Percentiles rank a stretch among this genome's conserved stretches.
These are phyloP conservation scores for Mus pahari DNA, from an alignment of 2,113 vertebrate genomes.

Conservation along the genomic window DNA sequence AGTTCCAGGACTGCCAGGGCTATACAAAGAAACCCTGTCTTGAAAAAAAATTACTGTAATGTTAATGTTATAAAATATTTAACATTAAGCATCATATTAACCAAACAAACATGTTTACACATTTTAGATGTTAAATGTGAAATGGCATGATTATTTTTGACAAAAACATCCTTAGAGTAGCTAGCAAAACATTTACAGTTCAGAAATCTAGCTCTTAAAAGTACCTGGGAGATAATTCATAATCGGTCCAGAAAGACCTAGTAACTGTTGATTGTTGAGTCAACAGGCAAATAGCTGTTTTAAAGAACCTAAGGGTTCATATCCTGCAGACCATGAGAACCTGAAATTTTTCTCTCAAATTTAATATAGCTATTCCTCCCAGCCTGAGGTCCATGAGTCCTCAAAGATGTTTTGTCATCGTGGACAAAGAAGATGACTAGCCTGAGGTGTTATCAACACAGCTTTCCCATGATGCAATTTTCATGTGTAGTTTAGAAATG, in stretches of 20 bases:
- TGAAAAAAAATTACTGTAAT: background rate
- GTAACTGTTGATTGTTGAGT: background rate
- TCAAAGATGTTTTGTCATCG: background rate
- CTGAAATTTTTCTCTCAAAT: background rate
- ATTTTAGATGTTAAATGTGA: background rate
- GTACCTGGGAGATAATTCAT: background rate
- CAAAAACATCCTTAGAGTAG: background rate
- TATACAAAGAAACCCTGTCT: no score
- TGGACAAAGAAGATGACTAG: background rate
- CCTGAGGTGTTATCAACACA: background rate
- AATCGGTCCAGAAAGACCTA: background rate
- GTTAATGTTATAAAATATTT: conserved; percentile 32
- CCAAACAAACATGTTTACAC: background rate
- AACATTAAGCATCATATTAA: background rate
- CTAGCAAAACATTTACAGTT: background rate
- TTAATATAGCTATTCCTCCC: background rate
- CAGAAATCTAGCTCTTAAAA: background rate
- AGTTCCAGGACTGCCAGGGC: no score
- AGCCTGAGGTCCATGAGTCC: background rate
- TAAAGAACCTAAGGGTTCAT: background rate
- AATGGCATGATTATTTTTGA: background rate
- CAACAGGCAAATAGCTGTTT: background rate
- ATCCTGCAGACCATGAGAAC: background rate
- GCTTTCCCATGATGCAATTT: background rate
- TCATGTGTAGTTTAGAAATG: conserved; percentile 10